Percentiles rank a stretch among this genome's conserved stretches.
Conservation (phyloP, 2,113 vertebrate genomes). For the Aspiorhynchus laticeps region DNA sequence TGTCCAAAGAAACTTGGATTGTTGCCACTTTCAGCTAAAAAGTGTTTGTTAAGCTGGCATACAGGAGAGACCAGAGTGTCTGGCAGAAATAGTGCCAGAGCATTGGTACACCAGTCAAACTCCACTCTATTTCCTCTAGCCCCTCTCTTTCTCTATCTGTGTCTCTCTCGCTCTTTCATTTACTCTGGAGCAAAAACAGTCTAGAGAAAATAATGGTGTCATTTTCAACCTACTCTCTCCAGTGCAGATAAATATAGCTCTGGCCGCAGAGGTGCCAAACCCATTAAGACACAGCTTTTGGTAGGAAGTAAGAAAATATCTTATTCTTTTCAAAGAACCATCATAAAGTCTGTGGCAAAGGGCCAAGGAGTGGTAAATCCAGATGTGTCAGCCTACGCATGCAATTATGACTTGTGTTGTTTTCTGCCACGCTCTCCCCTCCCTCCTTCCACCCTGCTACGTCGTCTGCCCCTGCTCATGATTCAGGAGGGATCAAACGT, state of each 20-base stretch:
- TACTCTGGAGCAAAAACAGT: slow-evolving; percentile 75
- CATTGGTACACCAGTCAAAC: slow-evolving; percentile 73
- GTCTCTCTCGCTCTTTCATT: slow-evolving; percentile 38
- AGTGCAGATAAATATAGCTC: slow-evolving; percentile 74
- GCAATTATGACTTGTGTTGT: slow-evolving; percentile 69
- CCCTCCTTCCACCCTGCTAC: slow-evolving; percentile 25
- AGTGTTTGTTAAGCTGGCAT: slow-evolving; percentile 6
- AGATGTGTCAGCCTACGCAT: slow-evolving; percentile 74
- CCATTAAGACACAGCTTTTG: slow-evolving; percentile 64
- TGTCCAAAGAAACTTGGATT: slow-evolving; percentile 1
- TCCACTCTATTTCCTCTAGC: slow-evolving; percentile 77
- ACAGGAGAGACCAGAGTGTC: slow-evolving; percentile 49
- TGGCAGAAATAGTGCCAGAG: slow-evolving; percentile 63
- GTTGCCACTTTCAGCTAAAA: background rate
- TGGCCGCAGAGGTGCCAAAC: slow-evolving; percentile 64
- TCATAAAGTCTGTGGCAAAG: slow-evolving; percentile 64
- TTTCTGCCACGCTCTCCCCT: slow-evolving; percentile 52
- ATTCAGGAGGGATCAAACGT: slow-evolving; percentile 47
- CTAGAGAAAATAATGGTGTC: slow-evolving; percentile 83
- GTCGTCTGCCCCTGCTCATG: slow-evolving; percentile 37
- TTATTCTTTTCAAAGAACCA: slow-evolving; percentile 67
- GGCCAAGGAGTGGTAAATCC: slow-evolving; percentile 69
- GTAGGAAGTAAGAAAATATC: slow-evolving; percentile 71
- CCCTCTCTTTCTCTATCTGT: slow-evolving; percentile 31
- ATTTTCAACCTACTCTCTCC: slow-evolving; percentile 75